Conservation (phyloP, 2,797 vertebrate species). For the Gymnodraco acuticeps region DNA sequence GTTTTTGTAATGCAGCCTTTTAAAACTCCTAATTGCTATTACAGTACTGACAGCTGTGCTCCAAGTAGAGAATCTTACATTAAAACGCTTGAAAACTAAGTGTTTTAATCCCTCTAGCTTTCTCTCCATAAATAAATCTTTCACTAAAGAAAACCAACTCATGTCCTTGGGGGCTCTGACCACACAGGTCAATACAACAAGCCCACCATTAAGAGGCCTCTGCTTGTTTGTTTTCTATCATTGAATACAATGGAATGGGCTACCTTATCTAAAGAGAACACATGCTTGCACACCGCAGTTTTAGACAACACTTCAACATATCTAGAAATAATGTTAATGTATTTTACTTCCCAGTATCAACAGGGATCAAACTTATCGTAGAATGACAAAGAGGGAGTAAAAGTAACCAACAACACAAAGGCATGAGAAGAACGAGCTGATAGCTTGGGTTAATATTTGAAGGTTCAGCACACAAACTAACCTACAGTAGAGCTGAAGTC, state of each 20-base stretch:
- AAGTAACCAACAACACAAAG: slow-evolving; percentile 62
- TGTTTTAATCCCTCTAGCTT: slow-evolving; percentile 22
- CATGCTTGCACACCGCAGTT: neutral
- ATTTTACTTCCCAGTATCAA: slow-evolving; percentile 30
- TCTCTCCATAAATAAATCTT: slow-evolving; percentile 53
- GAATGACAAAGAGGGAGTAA: slow-evolving; percentile 49
- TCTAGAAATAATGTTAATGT: neutral
- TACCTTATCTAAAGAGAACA: neutral
- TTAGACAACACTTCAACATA: neutral
- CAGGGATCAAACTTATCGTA: slow-evolving; percentile 41
- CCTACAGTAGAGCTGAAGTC: slow-evolving; percentile 48
- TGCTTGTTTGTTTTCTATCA: neutral
- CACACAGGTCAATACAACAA: slow-evolving; percentile 35
- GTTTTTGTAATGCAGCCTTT: too few species aligned
- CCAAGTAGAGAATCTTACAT: too few species aligned
- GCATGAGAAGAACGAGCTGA: slow-evolving; percentile 74
- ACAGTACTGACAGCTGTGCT: too few species aligned
- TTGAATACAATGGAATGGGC: neutral
- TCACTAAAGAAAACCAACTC: slow-evolving; percentile 37
- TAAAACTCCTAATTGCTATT: too few species aligned
- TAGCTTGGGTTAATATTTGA: slow-evolving; percentile 87
- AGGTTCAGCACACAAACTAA: slow-evolving; percentile 79
- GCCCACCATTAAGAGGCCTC: slow-evolving; percentile 15
- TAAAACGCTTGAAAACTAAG: neutral
- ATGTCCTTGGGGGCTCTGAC: slow-evolving; percentile 42